Evolutionary conservation across 2,888 invertebrate species (phyloP).

Genomic region (Patella caerulea): DNA sequence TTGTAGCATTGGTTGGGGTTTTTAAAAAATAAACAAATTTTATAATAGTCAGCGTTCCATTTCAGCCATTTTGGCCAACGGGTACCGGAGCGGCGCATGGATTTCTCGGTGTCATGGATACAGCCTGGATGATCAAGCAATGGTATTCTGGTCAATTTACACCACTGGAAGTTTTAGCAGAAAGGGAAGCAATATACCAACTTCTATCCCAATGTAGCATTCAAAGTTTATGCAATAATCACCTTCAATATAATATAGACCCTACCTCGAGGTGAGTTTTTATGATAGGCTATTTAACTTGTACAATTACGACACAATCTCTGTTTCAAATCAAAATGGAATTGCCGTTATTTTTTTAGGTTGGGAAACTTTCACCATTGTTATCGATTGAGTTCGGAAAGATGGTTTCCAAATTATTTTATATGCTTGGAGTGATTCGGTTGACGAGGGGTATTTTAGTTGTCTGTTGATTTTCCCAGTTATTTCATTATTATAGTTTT

Average conservation of each 20-base stretch:
- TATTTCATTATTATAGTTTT: too few species aligned
- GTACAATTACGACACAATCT: too few species aligned
- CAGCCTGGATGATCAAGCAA: constrained; percentile 92
- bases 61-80: constrained; percentile 92
- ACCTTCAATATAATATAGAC: constrained; percentile 74
- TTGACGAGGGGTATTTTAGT: too few species aligned
- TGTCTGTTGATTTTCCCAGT: too few species aligned
- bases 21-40: too few species aligned
- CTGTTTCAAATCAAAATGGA: too few species aligned
- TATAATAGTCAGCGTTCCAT: background rate
- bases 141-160: constrained; percentile 82
- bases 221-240: constrained; percentile 93
- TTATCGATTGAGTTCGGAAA: too few species aligned
- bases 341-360: too few species aligned
- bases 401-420: too few species aligned
- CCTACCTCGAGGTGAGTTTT: constrained; percentile 76
- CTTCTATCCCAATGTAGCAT: constrained; percentile 94
- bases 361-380: too few species aligned
- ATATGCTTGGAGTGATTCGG: too few species aligned
- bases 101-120: constrained; percentile 94
- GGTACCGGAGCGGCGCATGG: constrained; percentile 98
- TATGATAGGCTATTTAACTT: background rate
- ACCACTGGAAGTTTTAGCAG: constrained; percentile 87
- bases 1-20: too few species aligned
- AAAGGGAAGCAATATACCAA: constrained; percentile 94